phyloP scores from a whole-genome alignment of 2,113 vertebrate genomes.

The Candoia aspera region DNA sequence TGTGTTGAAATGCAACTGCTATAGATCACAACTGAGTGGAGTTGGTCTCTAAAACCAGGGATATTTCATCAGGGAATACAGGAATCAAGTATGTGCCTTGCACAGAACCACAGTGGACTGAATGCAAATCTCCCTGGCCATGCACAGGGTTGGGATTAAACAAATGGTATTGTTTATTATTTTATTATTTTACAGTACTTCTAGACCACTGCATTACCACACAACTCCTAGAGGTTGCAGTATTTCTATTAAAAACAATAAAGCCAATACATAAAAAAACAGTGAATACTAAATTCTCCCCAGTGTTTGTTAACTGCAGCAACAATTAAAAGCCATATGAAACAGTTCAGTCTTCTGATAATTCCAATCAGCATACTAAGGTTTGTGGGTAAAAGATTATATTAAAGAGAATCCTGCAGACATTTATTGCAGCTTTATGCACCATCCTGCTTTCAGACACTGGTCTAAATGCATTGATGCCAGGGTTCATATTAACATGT shows the following conservation, averaged over 20 bases:
- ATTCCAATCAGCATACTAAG: neutral
- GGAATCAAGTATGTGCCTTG: neutral
- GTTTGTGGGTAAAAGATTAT: neutral
- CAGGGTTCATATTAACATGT: neutral
- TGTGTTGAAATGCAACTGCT: neutral
- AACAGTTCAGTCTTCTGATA: neutral
- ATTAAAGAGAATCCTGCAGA: neutral
- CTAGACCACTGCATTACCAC: neutral
- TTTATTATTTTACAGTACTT: neutral
- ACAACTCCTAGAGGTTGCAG: neutral
- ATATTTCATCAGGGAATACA: neutral
- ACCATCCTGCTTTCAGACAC: neutral
- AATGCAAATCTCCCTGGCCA: neutral
- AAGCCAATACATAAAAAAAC: neutral
- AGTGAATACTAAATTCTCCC: neutral
- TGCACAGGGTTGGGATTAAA: neutral
- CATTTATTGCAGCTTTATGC: neutral
- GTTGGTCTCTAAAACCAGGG: neutral
- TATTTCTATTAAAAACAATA: neutral
- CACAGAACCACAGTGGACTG: neutral
- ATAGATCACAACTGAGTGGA: neutral
- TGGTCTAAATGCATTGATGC: neutral
- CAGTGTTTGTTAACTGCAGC: neutral
- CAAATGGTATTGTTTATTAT: neutral
- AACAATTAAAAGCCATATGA: neutral